Conservation (phyloP, 2,797 vertebrate species). For the Argyrosomus regius region DNA sequence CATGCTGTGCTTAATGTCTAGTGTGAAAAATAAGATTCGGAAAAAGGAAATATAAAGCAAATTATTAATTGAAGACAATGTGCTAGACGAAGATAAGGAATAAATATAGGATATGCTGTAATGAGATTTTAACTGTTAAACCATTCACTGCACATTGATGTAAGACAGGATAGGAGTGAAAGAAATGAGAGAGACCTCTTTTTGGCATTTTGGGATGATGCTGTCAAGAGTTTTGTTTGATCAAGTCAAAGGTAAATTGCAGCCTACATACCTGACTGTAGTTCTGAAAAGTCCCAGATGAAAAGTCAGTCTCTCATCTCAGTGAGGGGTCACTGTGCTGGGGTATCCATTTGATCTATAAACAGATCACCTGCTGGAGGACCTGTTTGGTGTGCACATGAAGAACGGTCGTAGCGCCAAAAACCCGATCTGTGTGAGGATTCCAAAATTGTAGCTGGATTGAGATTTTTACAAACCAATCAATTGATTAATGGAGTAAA, state of each 20-base stretch:
- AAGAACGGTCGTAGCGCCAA: too few relatives aligned
- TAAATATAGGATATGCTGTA: too few relatives aligned
- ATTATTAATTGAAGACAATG: background rate
- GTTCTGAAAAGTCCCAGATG: conserved; percentile 8
- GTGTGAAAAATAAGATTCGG: background rate
- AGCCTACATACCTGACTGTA: conserved; percentile 24
- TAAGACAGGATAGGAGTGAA: background rate
- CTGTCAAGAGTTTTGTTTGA: background rate
- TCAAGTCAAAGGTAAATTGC: conserved; percentile 20
- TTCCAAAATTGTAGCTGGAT: background rate
- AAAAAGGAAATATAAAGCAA: background rate
- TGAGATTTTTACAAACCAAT: too few relatives aligned
- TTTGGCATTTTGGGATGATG: background rate
- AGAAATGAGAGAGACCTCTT: background rate
- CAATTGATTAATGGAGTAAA: too few relatives aligned
- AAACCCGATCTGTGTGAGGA: background rate
- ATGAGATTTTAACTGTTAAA: background rate
- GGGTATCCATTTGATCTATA: conserved; percentile 43
- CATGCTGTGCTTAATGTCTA: too few relatives aligned
- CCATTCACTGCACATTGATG: background rate
- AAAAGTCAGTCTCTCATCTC: conserved; percentile 48
- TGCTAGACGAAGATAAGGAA: background rate
- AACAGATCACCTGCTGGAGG: conserved; percentile 13
- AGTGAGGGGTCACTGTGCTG: background rate
- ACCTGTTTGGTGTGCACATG: background rate